Evolutionary conservation across 92 coral and sea anemone genomes (phyloP).

Genomic region (Heliopora coerulea): DNA sequence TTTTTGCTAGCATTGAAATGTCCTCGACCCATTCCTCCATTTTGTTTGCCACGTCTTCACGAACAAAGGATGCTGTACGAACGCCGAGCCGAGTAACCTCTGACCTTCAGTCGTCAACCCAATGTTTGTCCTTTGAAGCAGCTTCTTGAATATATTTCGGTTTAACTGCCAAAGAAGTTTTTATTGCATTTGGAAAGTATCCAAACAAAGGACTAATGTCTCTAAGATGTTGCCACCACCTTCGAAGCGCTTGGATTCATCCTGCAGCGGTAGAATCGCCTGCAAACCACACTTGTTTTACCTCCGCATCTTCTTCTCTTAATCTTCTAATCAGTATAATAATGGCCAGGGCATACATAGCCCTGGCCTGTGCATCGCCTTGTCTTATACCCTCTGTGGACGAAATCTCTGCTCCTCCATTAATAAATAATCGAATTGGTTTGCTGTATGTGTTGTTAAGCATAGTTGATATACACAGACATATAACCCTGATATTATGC

Average conservation of each 20-base stretch:
- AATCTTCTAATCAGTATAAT: no score
- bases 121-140: neutral
- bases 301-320: neutral
- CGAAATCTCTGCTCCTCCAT: no score
- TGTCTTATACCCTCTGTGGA: no score
- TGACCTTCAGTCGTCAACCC: neutral
- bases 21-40: slow-evolving; percentile 18
- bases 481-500: neutral
- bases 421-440: neutral
- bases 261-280: neutral
- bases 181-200: slow-evolving; percentile 16
- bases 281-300: slow-evolving; percentile 4
- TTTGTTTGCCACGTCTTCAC: neutral
- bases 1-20: neutral
- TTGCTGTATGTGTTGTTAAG: neutral
- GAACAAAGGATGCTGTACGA: slow-evolving; percentile 7
- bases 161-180: slow-evolving; percentile 11
- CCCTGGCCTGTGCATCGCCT: neutral
- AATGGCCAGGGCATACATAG: neutral
- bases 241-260: neutral
- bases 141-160: no score
- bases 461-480: neutral
- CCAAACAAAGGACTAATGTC: slow-evolving; percentile 4
- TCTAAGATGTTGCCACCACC: slow-evolving; percentile 19
- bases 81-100: slow-evolving; percentile 8